Base-by-base conservation (phyloP, 2,888 invertebrate species). In the Priocnemis perturbator region DNA sequence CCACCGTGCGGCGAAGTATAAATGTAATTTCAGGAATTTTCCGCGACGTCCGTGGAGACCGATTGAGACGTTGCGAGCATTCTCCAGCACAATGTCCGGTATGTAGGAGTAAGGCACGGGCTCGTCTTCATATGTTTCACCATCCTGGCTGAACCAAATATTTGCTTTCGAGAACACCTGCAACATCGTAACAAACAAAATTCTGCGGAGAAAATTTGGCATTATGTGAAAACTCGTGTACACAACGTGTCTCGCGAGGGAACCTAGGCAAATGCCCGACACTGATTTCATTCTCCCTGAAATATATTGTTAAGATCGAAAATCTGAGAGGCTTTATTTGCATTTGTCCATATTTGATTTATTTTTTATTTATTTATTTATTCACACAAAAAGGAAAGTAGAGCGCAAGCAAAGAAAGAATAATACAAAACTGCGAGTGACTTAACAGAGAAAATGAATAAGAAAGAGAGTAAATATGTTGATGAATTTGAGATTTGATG, bases 1-100 rank as follows among this genome's bases (percentile, higher is more conserved):
- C 94, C 94, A 94, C 65, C 91, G 90, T 61, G 92, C 91, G 59
- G 93, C 93, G 84, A 94, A 95, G 85, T 91, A 92, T 53, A 94
- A 90, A 69, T 92, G 90, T 77, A 92, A 86, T 89, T 92, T 93
- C 78, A 95, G 90, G 85, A 91, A 92, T 76, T 90, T 90, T 37
- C 92, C 95, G 3, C 93, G 86, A 68, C 92, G 90, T 69, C 91
- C 88, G 81, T 93, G 92, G 50, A 95, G 90, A 69, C 91, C 91
- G 75, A 95, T 93, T 77, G 92, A 91, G 56, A 95, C 93, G 87
- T 93, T 93, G 61, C 95, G 89, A 0, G 94, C 93, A 79, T 91
- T 92, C 84, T 94, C 93, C 75, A 93, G 89, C 65, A 90, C 90
- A 44, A 89, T 90, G 85, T 93, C 93, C 47, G 92, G 91, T 88